Conservation (phyloP, 2,797 vertebrate genomes). For the Amblyraja radiata region DNA sequence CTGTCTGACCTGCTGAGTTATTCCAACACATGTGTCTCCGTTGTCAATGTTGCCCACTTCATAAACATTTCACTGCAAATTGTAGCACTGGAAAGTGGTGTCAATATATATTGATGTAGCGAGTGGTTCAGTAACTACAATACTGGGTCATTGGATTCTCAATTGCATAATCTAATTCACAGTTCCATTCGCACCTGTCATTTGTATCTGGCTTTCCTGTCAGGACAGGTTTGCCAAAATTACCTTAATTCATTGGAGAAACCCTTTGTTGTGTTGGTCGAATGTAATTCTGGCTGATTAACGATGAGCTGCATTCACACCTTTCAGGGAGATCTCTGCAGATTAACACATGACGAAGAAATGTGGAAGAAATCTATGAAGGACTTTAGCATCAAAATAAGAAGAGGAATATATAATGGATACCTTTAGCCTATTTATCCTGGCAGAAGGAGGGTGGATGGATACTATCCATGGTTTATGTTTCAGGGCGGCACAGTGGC, state of each 20-base stretch:
- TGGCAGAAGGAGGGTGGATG: neutral
- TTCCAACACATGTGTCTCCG: too few relatives aligned
- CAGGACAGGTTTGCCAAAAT: conserved; percentile 23
- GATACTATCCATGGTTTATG: neutral
- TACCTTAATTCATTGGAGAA: conserved; percentile 7
- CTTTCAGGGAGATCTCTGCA: neutral
- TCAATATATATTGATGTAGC: conserved; percentile 24
- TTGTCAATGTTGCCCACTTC: conserved; percentile 14
- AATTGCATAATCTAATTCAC: conserved; percentile 19
- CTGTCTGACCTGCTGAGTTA: too few relatives aligned
- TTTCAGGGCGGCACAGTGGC: neutral
- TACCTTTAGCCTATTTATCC: neutral
- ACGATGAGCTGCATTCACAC: neutral
- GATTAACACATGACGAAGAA: neutral
- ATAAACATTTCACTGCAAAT: neutral
- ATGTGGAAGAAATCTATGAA: conserved; percentile 16
- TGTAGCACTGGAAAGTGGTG: neutral
- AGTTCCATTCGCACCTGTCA: conserved; percentile 13
- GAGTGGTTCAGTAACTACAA: conserved; percentile 18
- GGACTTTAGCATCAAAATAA: neutral
- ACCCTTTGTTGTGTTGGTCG: neutral
- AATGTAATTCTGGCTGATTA: conserved; percentile 20
- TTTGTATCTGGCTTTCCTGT: neutral
- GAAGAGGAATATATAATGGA: neutral
- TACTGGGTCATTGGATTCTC: neutral